These are phyloP conservation scores for Kryptolebias ocellatus DNA, from an alignment of 2,797 vertebrate species.

Conservation along the genomic window DNA sequence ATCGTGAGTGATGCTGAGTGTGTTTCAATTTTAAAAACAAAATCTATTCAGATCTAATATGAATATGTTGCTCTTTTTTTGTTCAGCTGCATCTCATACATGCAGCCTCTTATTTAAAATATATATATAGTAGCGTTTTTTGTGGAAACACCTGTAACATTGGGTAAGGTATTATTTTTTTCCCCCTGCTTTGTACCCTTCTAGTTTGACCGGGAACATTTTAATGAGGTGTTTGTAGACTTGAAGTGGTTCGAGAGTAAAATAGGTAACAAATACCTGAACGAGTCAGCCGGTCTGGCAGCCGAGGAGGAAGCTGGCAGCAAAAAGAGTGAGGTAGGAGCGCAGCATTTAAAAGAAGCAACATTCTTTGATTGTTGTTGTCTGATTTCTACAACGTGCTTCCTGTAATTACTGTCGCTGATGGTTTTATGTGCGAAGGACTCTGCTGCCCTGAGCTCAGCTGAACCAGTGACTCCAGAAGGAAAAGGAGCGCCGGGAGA, in stretches of 20 bases:
- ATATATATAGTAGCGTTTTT: too few species aligned
- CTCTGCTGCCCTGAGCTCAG: conserved; percentile 28
- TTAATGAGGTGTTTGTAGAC: conserved; percentile 96
- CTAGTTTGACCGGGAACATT: conserved; percentile 98
- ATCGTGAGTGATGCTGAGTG: neutral
- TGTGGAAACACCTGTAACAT: neutral
- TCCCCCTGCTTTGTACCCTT: conserved; percentile 7
- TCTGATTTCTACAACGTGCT: neutral
- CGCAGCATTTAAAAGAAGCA: neutral
- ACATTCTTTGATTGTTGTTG: neutral
- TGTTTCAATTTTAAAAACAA: neutral
- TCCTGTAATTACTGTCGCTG: neutral
- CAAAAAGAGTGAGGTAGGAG: conserved; percentile 82
- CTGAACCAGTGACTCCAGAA: conserved; percentile 25
- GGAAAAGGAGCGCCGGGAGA: conserved; percentile 39
- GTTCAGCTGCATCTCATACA: too few species aligned
- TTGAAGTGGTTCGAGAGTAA: conserved; percentile 99
- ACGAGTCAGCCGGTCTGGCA: conserved; percentile 93
- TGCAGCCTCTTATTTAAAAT: too few species aligned
- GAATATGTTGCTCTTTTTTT: neutral
- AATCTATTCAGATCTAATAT: neutral
- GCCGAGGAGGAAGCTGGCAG: conserved; percentile 91
- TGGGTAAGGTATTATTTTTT: neutral
- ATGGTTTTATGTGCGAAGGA: conserved; percentile 35
- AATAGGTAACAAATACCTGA: conserved; percentile 97